phyloP scores from a whole-genome alignment of 1,140 invertebrate species.

The Ephestia elutella region DNA sequence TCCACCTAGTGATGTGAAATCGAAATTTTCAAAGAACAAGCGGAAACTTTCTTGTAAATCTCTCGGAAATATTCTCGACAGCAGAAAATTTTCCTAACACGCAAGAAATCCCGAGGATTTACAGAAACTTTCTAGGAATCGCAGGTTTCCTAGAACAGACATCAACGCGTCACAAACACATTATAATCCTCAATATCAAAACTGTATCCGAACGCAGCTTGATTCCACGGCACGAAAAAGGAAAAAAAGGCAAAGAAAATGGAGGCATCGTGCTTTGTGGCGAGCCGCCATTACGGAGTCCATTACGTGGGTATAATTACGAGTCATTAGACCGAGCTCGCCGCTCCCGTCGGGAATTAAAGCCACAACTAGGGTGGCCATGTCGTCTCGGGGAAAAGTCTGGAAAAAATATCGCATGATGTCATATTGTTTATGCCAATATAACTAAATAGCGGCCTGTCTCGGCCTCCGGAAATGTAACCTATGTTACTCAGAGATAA shows the following conservation, averaged over 20 bases:
- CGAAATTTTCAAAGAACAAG: no score
- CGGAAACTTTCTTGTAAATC: no score
- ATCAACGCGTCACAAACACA: neutral
- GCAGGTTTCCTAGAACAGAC: neutral
- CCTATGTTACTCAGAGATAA: no score
- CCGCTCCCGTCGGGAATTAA: constrained; percentile 43
- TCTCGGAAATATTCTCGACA: no score
- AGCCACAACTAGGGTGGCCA: constrained; percentile 13
- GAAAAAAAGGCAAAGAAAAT: constrained; percentile 52
- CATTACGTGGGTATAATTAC: constrained; percentile 62
- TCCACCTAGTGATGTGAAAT: no score
- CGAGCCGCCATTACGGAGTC: constrained; percentile 49
- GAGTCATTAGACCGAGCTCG: constrained; percentile 50
- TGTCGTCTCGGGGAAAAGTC: neutral
- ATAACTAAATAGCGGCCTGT: no score
- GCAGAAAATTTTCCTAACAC: no score
- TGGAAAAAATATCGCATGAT: neutral
- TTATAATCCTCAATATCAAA: constrained; percentile 6
- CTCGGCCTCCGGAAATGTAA: no score
- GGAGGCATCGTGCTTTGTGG: constrained; percentile 54
- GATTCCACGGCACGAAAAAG: constrained; percentile 22
- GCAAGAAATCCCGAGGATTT: no score
- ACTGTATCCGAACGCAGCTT: constrained; percentile 23
- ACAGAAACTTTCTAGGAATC: no score
- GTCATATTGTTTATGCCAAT: neutral